Evolutionary conservation across 2,113 vertebrate species (phyloP).

Genomic region (Bubo blakistoni): DNA sequence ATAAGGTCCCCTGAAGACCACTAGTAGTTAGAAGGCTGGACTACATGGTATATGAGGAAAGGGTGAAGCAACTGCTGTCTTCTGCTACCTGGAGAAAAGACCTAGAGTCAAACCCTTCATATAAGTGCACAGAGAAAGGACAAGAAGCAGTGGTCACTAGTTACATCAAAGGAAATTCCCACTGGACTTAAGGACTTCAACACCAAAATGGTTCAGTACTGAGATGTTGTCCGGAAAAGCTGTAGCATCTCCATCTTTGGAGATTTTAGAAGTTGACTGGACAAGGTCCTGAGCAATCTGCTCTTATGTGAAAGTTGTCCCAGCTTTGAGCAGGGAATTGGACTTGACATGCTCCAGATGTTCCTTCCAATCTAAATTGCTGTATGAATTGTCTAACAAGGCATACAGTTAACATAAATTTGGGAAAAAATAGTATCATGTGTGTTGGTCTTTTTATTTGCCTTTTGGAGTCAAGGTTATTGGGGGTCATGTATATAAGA

Average conservation of each 20-base stretch:
- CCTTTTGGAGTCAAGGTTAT: background rate
- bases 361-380: background rate
- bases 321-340: background rate
- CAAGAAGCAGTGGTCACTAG: background rate
- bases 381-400: background rate
- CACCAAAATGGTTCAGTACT: background rate
- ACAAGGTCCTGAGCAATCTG: background rate
- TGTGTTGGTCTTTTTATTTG: background rate
- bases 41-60: background rate
- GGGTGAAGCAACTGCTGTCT: background rate
- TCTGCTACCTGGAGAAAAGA: background rate
- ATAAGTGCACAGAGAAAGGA: background rate
- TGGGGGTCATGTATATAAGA: background rate
- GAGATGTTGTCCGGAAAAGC: background rate
- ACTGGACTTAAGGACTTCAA: background rate
- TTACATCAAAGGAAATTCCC: background rate
- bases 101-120: background rate
- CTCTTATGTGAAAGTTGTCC: background rate
- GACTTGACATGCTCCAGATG: background rate
- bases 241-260: background rate
- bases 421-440: background rate
- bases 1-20: background rate
- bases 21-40: background rate
- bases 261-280: background rate
- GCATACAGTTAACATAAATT: too few relatives aligned